Conservation (phyloP, 2,888 invertebrate species). For the Microchrysa polita region DNA sequence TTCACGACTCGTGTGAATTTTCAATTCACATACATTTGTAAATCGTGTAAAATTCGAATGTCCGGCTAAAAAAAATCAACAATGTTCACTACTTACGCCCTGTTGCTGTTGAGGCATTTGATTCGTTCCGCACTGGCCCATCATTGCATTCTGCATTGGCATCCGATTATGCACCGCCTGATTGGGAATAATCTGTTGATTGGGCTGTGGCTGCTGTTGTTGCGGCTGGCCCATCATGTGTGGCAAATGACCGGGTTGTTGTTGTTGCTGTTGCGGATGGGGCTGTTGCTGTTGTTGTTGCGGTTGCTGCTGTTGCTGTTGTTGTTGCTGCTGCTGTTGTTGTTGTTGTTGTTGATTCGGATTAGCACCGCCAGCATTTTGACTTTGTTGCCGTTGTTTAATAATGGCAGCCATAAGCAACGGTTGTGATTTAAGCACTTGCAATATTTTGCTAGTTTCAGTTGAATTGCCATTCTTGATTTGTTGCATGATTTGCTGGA, state of each 20-base stretch:
- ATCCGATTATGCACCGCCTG: constrained; percentile 64
- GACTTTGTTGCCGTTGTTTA: constrained; percentile 78
- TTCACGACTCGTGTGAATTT: too few relatives aligned
- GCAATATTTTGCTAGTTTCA: constrained; percentile 90
- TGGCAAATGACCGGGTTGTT: constrained; percentile 65
- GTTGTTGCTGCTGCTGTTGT: constrained; percentile 65
- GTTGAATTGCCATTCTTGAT: constrained; percentile 89
- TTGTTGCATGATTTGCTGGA: constrained; percentile 89
- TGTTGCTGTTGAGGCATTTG: constrained; percentile 49
- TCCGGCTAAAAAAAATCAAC: too few relatives aligned
- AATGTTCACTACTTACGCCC: constrained; percentile 58
- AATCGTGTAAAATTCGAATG: too few relatives aligned
- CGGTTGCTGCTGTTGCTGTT: constrained; percentile 67
- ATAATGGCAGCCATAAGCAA: constrained; percentile 96
- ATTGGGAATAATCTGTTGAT: constrained; percentile 67
- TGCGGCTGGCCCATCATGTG: constrained; percentile 66
- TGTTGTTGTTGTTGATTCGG: constrained; percentile 60
- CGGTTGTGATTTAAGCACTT: constrained; percentile 92
- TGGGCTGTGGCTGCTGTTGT: constrained; percentile 69
- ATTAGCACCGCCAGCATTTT: constrained; percentile 54
- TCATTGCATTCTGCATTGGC: constrained; percentile 58
- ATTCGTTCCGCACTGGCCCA: constrained; percentile 38
- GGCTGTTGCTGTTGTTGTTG: constrained; percentile 66
- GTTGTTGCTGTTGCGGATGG: constrained; percentile 67
- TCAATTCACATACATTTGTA: too few relatives aligned